phyloP scores from a whole-genome alignment of 2,888 invertebrate species.

The Ennomos fuscantarius region DNA sequence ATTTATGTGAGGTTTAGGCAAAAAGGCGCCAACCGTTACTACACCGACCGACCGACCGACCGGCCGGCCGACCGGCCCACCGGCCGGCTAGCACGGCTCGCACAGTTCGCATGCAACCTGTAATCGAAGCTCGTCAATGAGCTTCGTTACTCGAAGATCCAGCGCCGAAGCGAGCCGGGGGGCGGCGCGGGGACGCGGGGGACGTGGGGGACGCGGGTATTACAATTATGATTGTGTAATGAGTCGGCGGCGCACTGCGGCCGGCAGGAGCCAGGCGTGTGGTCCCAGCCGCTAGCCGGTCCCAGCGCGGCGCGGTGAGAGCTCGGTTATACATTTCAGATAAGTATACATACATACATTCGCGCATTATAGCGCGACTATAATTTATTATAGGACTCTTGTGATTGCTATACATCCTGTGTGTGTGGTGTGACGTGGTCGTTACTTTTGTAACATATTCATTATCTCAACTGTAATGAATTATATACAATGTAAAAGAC shows the following conservation, averaged over 20 bases:
- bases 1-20: constrained; percentile 54
- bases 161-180: neutral
- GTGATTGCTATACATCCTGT: too few relatives aligned
- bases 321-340: too few relatives aligned
- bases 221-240: constrained; percentile 25
- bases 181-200: neutral
- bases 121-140: constrained; percentile 24
- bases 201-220: neutral
- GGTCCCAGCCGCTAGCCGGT: neutral
- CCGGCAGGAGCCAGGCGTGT: neutral
- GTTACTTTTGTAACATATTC: too few relatives aligned
- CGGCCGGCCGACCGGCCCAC: too few relatives aligned
- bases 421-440: too few relatives aligned
- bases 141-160: constrained; percentile 11
- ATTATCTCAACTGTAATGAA: too few relatives aligned
- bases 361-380: too few relatives aligned
- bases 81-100: neutral
- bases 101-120: neutral
- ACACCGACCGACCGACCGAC: constrained; percentile 2
- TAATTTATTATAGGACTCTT: too few relatives aligned
- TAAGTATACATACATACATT: too few relatives aligned
- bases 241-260: constrained; percentile 4
- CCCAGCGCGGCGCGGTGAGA: constrained; percentile 9
- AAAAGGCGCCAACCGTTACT: constrained; percentile 51
- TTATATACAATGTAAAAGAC: too few relatives aligned